These are phyloP conservation scores for Campoplex nolae DNA, from an alignment of 2,888 invertebrate species.

Conservation along the genomic window DNA sequence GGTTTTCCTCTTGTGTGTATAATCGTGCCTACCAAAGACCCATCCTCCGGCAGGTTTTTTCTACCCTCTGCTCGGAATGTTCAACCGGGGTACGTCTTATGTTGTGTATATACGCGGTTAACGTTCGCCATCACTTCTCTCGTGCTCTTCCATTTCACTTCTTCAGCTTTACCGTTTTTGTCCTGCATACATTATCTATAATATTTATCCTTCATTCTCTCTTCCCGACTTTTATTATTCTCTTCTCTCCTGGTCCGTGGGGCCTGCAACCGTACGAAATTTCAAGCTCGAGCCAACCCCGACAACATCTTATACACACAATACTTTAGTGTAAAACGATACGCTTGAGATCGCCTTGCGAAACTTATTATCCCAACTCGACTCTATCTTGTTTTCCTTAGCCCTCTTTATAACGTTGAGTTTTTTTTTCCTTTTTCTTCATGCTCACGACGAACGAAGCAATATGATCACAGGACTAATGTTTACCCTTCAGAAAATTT, in stretches of 20 bases:
- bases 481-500: slow-evolving; percentile 31
- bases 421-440: not conserved
- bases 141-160: slow-evolving; percentile 23
- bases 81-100: slow-evolving; percentile 29
- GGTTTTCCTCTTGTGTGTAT: slow-evolving; percentile 23
- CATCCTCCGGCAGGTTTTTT: slow-evolving; percentile 33
- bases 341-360: slow-evolving; percentile 78
- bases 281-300: slow-evolving; percentile 69
- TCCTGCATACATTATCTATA: slow-evolving; percentile 41
- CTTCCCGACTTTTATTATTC: not conserved
- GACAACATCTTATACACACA: slow-evolving; percentile 67
- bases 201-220: slow-evolving; percentile 43
- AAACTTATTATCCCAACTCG: slow-evolving; percentile 51
- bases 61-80: slow-evolving; percentile 37
- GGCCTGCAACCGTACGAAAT: slow-evolving; percentile 47
- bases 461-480: slow-evolving; percentile 18
- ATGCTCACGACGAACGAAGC: slow-evolving; percentile 6
- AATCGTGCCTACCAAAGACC: slow-evolving; percentile 53
- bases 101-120: slow-evolving; percentile 20
- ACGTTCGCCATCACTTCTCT: slow-evolving; percentile 56
- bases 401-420: not conserved
- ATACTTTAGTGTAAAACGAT: slow-evolving; percentile 77
- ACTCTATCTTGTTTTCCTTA: slow-evolving; percentile 15
- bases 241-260: not conserved
- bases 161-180: slow-evolving; percentile 19